Percentiles rank a stretch among this genome's conserved stretches.
These are phyloP conservation scores for Orientallactaga sibirica DNA, from an alignment of 2,797 vertebrate genomes.

Conservation along the genomic window DNA sequence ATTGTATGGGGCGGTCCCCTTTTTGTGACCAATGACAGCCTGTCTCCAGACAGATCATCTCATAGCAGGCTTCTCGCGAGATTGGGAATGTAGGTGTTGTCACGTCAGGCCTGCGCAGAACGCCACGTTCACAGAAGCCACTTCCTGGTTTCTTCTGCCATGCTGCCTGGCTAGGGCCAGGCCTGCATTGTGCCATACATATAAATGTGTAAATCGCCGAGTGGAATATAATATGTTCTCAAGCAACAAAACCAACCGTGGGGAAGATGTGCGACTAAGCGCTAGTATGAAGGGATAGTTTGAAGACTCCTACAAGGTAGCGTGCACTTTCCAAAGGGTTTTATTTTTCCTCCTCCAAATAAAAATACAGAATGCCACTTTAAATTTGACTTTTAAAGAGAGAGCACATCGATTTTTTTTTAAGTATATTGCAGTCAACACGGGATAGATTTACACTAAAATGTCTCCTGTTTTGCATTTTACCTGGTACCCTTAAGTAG, in stretches of 20 bases:
- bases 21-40: no score
- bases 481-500: not conserved
- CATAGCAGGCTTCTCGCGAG: no score
- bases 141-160: no score
- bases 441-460: not conserved
- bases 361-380: not conserved
- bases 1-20: no score
- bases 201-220: not conserved
- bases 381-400: constrained; percentile 44
- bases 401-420: not conserved
- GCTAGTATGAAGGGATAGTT: not conserved
- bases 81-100: no score
- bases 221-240: constrained; percentile 13
- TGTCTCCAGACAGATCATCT: no score
- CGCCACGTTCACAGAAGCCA: no score
- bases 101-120: no score
- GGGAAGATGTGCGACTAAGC: not conserved
- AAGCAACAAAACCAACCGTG: not conserved
- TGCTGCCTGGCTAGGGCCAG: no score
- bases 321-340: not conserved
- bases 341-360: not conserved
- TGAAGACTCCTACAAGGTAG: not conserved
- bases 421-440: not conserved
- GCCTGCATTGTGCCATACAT: no score
- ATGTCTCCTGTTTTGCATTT: not conserved